Conservation (phyloP, 2,797 vertebrate species). For the Epinephelus coioides region DNA sequence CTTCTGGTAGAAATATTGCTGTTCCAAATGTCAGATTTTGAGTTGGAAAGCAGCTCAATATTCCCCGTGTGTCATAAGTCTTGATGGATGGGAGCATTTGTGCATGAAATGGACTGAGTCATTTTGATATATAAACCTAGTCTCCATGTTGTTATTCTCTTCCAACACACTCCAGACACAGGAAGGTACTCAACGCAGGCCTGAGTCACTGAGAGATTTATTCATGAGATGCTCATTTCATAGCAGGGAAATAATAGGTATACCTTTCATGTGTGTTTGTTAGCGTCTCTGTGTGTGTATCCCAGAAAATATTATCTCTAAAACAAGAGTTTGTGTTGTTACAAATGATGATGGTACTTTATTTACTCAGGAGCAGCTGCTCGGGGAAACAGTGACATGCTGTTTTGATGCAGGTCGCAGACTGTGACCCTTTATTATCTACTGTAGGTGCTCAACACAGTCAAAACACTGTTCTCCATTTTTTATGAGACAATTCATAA, state of each 20-base stretch:
- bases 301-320: conserved; percentile 13
- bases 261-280: conserved; percentile 45
- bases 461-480: conserved; percentile 32
- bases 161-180: conserved; percentile 45
- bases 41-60: conserved; percentile 14
- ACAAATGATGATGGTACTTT: conserved; percentile 39
- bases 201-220: conserved; percentile 61
- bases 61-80: background rate
- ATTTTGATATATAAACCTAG: conserved; percentile 35
- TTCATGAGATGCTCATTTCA: conserved; percentile 59
- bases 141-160: conserved; percentile 40
- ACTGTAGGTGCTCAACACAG: conserved; percentile 5
- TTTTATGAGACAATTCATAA: conserved; percentile 47
- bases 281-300: conserved; percentile 2
- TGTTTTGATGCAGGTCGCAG: conserved; percentile 33
- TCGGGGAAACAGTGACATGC: conserved; percentile 20
- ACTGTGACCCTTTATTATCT: conserved; percentile 40
- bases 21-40: conserved; percentile 24
- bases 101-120: conserved; percentile 49
- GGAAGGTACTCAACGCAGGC: conserved; percentile 39
- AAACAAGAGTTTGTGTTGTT: conserved; percentile 21
- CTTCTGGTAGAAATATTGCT: conserved; percentile 15
- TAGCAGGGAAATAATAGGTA: background rate
- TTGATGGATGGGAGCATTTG: conserved; percentile 38
- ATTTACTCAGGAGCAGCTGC: conserved; percentile 47